phyloP scores from a whole-genome alignment of 2,797 vertebrate species.

The Acridotheres tristis region DNA sequence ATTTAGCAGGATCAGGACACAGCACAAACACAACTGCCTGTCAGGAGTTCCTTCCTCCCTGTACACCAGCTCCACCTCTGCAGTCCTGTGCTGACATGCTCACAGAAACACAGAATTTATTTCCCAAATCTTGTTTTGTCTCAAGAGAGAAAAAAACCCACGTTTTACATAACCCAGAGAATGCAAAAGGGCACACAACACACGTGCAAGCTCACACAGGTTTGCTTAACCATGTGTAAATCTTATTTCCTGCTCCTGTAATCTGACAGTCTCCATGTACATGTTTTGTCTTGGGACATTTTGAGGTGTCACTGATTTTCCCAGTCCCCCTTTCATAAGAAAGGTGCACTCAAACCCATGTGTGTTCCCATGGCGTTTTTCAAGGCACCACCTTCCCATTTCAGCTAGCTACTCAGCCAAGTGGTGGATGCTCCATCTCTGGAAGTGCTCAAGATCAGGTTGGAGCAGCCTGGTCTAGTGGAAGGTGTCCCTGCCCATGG shows the following conservation, averaged over 20 bases:
- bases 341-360: not conserved
- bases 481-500: not conserved
- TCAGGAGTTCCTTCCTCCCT: not conserved
- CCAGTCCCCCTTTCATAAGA: not conserved
- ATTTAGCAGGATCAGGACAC: not conserved
- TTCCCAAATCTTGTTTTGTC: conserved; percentile 46
- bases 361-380: not conserved
- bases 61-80: conserved; percentile 7
- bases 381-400: not conserved
- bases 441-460: not conserved
- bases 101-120: not conserved
- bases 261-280: not conserved
- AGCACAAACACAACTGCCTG: not conserved
- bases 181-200: not conserved
- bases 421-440: not conserved
- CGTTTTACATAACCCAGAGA: not conserved
- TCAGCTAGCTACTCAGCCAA: not conserved
- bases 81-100: conserved; percentile 44
- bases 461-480: not conserved
- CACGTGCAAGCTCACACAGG: not conserved
- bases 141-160: not conserved
- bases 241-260: not conserved
- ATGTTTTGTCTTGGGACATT: not conserved
- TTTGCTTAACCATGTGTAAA: not conserved
- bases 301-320: not conserved